Evolutionary conservation across 1,140 invertebrate species (phyloP), one percentile per base, ranked within the genome.

Genomic region (Andrena cerasifolii): DNA sequence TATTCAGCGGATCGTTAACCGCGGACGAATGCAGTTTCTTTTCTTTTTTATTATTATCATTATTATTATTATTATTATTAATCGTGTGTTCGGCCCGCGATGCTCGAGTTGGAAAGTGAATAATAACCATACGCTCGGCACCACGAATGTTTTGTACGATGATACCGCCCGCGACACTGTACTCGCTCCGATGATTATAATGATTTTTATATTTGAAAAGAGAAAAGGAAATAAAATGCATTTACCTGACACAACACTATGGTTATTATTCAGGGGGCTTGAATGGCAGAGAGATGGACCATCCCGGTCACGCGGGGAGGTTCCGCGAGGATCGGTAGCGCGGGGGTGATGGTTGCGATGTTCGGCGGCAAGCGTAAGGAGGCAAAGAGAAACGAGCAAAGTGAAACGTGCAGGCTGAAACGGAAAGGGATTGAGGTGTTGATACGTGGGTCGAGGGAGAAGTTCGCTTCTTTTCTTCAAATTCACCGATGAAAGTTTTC

Each of bases 141-240:
- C 21, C 72, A 51, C 36, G 51, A 43, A 45, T 68, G 47, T 58
- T 70, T 40, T 59, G 73, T 67, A 67, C 21, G 61, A 66, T 66
- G 33, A 73, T 53, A 31, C 26, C n/a, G 4, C 40, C 28, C 65
- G 53, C 63, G 31, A 76, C 31, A 56, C 53, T 76, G 73, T 76
- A 68, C 53, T 65, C 62, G 62, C 62, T 26, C 65, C 65, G 73
- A 68, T 65, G 53, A 36, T 61, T 61, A 49, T 75, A 49, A 59
- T 59, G 54, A 73, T 68, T 68, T 74, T 75, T 75, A 75, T 75
- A 75, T 75, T 58, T 58, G 36, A 67, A 58, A n/a, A 67, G 51
- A 75, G 63, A 68, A 68, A 36, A 75, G 53, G 43, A 75, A 75
- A 75, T 75, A 75, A 75, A 75, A 68, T 75, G 73, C 63, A 75